A percentile compares a stretch with the other conserved stretches of the same genome.
Conservation (phyloP, 2,113 vertebrate genomes). For the Xenopus laevis region DNA sequence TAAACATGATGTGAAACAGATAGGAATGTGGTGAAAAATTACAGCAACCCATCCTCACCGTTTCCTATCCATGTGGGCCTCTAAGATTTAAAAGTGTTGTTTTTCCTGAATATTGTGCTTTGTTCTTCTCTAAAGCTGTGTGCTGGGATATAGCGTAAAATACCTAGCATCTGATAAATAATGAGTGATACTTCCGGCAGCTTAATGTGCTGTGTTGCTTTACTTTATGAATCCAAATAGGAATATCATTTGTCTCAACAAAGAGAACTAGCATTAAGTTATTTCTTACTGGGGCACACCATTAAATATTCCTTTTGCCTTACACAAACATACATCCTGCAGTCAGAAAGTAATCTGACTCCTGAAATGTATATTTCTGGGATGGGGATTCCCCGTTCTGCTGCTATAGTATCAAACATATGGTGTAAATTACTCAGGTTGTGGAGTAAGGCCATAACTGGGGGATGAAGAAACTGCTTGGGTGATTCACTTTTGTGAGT, state of each 20-base stretch:
- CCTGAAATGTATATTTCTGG: not conserved
- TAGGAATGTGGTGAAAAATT: slow-evolving; percentile 22
- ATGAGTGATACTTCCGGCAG: too few relatives aligned
- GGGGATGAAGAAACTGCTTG: not conserved
- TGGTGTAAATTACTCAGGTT: not conserved
- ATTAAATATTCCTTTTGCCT: too few relatives aligned
- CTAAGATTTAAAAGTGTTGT: not conserved
- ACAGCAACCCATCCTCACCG: not conserved
- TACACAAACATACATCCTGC: too few relatives aligned
- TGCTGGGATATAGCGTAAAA: too few relatives aligned
- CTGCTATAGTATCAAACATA: not conserved
- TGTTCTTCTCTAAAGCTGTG: too few relatives aligned
- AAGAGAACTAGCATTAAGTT: too few relatives aligned
- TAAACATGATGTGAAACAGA: slow-evolving; percentile 36
- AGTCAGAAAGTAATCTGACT: not conserved
- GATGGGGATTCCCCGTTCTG: not conserved
- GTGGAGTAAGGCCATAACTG: not conserved
- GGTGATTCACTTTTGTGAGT: not conserved
- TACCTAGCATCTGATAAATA: too few relatives aligned
- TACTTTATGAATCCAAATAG: too few relatives aligned
- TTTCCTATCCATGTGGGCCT: not conserved
- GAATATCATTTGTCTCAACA: too few relatives aligned
- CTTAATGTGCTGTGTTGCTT: too few relatives aligned
- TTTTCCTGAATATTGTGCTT: not conserved
- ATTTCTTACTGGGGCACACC: too few relatives aligned